A percentile compares a stretch with the other conserved stretches of the same genome.
These are phyloP conservation scores for Atta cephalotes DNA, from an alignment of 1,140 invertebrate genomes.

Conservation along the genomic window DNA sequence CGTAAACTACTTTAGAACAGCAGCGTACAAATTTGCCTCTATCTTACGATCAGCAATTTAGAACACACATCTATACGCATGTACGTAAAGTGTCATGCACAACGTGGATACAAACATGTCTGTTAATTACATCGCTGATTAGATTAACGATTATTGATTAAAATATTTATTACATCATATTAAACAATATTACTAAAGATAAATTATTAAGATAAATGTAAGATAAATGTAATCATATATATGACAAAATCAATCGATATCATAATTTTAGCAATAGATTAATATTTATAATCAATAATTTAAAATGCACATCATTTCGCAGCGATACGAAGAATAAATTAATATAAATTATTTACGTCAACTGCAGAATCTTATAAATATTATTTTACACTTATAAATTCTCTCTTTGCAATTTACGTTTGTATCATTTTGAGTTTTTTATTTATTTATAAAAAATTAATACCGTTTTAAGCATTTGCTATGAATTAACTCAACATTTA, in stretches of 20 bases:
- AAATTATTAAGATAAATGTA: neutral
- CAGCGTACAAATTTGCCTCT: conserved; percentile 48
- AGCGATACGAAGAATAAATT: neutral
- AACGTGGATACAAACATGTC: neutral
- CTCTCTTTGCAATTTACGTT: neutral
- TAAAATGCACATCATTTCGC: neutral
- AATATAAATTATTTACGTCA: neutral
- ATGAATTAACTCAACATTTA: neutral
- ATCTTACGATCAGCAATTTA: conserved; percentile 26
- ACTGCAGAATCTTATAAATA: neutral
- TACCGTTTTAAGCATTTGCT: neutral
- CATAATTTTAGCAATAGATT: neutral
- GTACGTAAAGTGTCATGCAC: neutral
- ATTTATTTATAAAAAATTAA: neutral
- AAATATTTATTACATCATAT: conserved; percentile 1
- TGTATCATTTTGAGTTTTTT: neutral
- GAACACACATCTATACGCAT: neutral
- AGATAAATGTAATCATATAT: neutral
- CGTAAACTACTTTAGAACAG: conserved; percentile 60
- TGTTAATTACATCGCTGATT: neutral
- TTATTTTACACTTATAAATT: neutral
- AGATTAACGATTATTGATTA: neutral
- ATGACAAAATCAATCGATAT: neutral
- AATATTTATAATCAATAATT: neutral
- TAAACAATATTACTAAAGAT: conserved; percentile 21